Conservation (phyloP, 2,113 vertebrate genomes). For the Genyomyrus donnyi region DNA sequence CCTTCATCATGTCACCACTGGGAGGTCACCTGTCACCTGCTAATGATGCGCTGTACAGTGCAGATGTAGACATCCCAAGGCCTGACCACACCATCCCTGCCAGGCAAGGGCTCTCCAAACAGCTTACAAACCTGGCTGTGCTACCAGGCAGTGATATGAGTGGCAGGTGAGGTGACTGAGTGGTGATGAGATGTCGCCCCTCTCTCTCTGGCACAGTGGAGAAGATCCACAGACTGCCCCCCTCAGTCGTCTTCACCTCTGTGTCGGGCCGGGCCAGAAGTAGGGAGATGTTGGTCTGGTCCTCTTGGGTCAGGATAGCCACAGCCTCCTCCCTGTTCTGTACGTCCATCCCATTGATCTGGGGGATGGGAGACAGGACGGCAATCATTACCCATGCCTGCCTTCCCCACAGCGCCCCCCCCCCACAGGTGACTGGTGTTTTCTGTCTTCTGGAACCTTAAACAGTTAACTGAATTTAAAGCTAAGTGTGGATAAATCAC, state of each 20-base stretch:
- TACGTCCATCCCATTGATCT: constrained; percentile 87
- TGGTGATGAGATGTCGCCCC: background rate
- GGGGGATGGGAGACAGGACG: background rate
- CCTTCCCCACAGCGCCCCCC: background rate
- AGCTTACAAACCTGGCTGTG: background rate
- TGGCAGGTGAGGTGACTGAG: background rate
- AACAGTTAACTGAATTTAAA: background rate
- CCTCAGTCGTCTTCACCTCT: constrained; percentile 60
- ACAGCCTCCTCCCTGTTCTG: constrained; percentile 83
- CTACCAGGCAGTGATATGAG: background rate
- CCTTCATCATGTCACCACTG: background rate
- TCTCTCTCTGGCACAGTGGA: background rate
- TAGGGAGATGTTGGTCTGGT: constrained; percentile 81
- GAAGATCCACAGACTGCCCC: background rate
- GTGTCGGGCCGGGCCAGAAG: constrained; percentile 80
- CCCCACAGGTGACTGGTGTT: background rate
- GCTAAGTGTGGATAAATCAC: background rate
- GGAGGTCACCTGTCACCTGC: background rate
- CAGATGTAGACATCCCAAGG: background rate
- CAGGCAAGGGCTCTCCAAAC: background rate
- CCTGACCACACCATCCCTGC: background rate
- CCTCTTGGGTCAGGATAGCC: constrained; percentile 78
- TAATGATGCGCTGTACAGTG: background rate
- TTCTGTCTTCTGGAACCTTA: background rate
- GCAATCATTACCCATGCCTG: background rate